Conservation (phyloP, 2,797 vertebrate genomes). For the Dromococcyx pavoninus region DNA sequence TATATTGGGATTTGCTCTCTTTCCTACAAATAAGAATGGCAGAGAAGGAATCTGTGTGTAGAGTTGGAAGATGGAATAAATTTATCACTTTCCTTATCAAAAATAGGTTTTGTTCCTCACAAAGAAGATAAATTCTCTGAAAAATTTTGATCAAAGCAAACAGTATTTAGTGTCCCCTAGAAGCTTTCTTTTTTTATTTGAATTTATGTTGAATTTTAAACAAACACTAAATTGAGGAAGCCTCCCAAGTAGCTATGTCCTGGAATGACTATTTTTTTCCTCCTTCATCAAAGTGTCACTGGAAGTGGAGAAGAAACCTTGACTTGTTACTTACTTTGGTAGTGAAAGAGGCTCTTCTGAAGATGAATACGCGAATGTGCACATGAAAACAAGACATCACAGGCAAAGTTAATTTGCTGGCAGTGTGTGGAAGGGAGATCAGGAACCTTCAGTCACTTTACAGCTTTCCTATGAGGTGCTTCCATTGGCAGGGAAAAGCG, state of each 20-base stretch:
- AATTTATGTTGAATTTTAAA: background rate
- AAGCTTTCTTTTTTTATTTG: background rate
- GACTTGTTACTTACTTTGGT: background rate
- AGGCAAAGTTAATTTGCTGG: background rate
- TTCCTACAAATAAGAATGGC: background rate
- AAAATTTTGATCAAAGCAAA: background rate
- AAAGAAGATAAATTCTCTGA: background rate
- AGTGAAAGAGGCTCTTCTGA: background rate
- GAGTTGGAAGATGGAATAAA: background rate
- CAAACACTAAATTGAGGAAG: background rate
- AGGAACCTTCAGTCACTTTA: conserved; percentile 22
- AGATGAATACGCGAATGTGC: background rate
- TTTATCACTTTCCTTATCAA: background rate
- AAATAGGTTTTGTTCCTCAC: background rate
- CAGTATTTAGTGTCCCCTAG: background rate
- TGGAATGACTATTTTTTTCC: background rate
- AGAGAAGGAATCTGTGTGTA: background rate
- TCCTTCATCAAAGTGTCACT: background rate
- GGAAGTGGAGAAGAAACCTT: background rate
- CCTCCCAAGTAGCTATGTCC: background rate
- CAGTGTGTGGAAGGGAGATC: background rate
- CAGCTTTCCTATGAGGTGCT: conserved; percentile 27
- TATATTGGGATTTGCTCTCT: background rate
- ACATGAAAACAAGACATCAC: background rate
- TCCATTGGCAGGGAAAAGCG: conserved; percentile 11